Evolutionary conservation across 2,797 vertebrate genomes (phyloP).

Genomic region (Micrastur ruficollis): DNA sequence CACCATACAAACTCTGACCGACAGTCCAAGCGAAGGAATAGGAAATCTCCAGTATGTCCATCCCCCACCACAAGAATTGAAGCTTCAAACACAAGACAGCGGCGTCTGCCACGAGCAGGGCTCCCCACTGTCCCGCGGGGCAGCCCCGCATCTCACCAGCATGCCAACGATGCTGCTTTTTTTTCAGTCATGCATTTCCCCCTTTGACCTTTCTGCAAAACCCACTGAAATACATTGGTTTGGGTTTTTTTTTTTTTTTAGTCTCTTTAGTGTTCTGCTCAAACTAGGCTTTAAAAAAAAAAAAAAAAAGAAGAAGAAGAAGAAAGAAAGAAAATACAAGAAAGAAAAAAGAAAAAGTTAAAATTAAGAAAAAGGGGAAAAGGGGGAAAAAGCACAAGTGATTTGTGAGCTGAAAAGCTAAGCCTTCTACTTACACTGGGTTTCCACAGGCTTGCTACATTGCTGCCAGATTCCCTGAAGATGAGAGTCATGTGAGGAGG

Average conservation of each 20-base stretch:
- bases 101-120: accelerated
- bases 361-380: not conserved
- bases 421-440: constrained; percentile 49
- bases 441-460: not conserved
- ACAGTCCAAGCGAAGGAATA: not conserved
- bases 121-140: not conserved
- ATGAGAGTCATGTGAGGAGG: constrained; percentile 64
- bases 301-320: not conserved
- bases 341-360: not conserved
- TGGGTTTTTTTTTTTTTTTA: not conserved
- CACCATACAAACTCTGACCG: not conserved
- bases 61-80: not conserved
- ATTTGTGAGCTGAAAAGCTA: constrained; percentile 28
- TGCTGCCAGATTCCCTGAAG: constrained; percentile 36
- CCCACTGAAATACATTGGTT: not conserved
- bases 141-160: not conserved
- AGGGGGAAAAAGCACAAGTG: accelerated
- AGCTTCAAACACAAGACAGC: not conserved
- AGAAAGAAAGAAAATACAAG: not conserved
- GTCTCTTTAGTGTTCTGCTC: not conserved
- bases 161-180: not conserved
- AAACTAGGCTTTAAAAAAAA: not conserved
- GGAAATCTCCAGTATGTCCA: not conserved
- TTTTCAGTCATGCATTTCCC: not conserved
- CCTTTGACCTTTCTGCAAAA: not conserved